A percentile compares a stretch with the other conserved stretches of the same genome.
These are phyloP conservation scores for Doryteuthis pealeii DNA, from an alignment of 1,140 invertebrate genomes.

Conservation along the genomic window DNA sequence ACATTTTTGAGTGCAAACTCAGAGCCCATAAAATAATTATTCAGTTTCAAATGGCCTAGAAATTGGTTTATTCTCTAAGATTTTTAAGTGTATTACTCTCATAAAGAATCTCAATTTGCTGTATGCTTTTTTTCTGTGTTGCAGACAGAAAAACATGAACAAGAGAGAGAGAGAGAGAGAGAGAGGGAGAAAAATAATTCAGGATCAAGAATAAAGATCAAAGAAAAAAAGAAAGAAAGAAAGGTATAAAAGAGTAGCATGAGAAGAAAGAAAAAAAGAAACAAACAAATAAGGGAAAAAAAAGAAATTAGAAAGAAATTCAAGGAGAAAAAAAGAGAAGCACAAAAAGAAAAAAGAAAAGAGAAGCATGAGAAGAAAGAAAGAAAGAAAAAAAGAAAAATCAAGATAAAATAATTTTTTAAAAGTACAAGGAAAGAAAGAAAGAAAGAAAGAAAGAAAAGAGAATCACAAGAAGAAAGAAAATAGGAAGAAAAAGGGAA, in stretches of 20 bases:
- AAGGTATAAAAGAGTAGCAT: background rate
- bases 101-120: too few relatives aligned
- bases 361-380: background rate
- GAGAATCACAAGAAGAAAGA: too few relatives aligned
- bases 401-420: background rate
- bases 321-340: too few relatives aligned
- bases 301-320: background rate
- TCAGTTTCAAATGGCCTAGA: too few relatives aligned
- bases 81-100: too few relatives aligned
- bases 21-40: too few relatives aligned
- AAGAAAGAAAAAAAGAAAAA: conserved; percentile 15
- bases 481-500: too few relatives aligned
- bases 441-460: too few relatives aligned
- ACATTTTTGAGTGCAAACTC: too few relatives aligned
- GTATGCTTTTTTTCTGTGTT: too few relatives aligned
- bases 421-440: background rate
- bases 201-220: conserved; percentile 3
- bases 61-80: too few relatives aligned
- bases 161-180: conserved; percentile 5
- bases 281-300: background rate
- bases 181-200: conserved; percentile 12
- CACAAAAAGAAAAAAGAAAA: too few relatives aligned
- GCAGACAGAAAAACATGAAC: background rate
- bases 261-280: background rate
- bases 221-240: conserved; percentile 5